Base-by-base conservation (phyloP, 2,888 invertebrate genomes). In the Hyppa rectilinea region DNA sequence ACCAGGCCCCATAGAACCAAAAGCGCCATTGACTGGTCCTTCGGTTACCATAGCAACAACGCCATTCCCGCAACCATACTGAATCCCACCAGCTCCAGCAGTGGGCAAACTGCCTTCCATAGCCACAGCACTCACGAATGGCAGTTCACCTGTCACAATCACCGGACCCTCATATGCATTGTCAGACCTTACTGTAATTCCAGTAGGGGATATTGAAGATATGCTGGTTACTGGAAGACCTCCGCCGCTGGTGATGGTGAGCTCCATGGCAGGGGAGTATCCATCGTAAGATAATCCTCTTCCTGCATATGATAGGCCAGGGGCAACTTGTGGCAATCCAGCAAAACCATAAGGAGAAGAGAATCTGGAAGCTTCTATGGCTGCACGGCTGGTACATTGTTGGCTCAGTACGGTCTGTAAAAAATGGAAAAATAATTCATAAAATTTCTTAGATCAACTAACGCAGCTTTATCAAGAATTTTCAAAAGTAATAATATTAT, bases 141-240 rank as follows among this genome's bases (percentile, higher is more conserved):
- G 93, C 26, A 93, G 68, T 60, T 91, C 86, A 52, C 93, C 93
- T 26, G 78, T 80, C 0, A 90, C 88, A 1, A 81, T 69, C 1
- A 93, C 70, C 31, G 84, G 58, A 29, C 92, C 92, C 77, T 91
- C 91, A 58, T 87, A 88, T 0, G 76, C 79, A 59, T 92, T 92
- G 12, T 92, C 91, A 40, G 92, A 91, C 2, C 83, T 64, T 14
- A 92, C 85, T 2, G 85, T 81, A n/a, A 92, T 81, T 2, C 93
- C 92, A 20, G 80, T 81, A 10, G 91, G 90, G 3, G 88, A 67
- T 40, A 88, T 73, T 4, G 87, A 85, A 5, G 92, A 92, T 0
- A 79, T 67, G 67, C 92, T 92, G 69, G 86, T 72, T 1, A 90
- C 82, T 9, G 87, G 80, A 20, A 93, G 86, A 23, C 88, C 88